Base-by-base conservation (phyloP, 2,888 invertebrate species). In the Eupithecia pulchellata region DNA sequence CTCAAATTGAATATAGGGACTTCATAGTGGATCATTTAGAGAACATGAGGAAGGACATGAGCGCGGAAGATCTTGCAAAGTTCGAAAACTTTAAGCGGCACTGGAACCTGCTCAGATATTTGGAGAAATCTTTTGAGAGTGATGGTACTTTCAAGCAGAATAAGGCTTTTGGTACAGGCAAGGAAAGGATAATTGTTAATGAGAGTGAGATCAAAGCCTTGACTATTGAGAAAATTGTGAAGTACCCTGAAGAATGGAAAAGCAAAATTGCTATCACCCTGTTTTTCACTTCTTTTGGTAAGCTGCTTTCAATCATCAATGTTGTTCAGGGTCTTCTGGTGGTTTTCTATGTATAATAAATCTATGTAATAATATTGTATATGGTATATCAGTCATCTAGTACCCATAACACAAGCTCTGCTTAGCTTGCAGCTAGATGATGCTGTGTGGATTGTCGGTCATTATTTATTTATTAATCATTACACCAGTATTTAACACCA, bases 21-120 rank as follows among this genome's bases (percentile, higher is more conserved):
- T 96, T 96, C 78, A 94, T 97, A 76, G 95, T 96, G 25, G 95
- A 95, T 64, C 95, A 97, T 83, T 86, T 97, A 71, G 93, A 94
- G 58, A 95, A 95, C 74, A 89, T 93, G 36, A 86, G 90, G 13
- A 89, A 94, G 25, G 90, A 91, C 20, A 89, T 94, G 75, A 85
- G 81, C 62, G 74, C 74, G 66, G 90, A 92, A 65, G 89, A 86
- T 70, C 57, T 86, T 5, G 76, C 81, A 2, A 88, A 81, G 77
- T 94, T 93, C 92, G 78, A 85, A 32, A 77, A 86, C n/a, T 91
- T 94, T 64, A 88, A 83, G 74, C 85, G 86, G 55, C 92, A 94
- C 77, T 94, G 94, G 94, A 88, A 92, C 78, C 83, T 94, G 14
- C 77, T 94, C 17, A 84, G 89, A 55, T 89, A 89, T 74, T 82